Percentiles rank a stretch among this genome's conserved stretches.
Evolutionary conservation across 2,888 invertebrate species (phyloP).

Genomic region (Rhagium mordax): DNA sequence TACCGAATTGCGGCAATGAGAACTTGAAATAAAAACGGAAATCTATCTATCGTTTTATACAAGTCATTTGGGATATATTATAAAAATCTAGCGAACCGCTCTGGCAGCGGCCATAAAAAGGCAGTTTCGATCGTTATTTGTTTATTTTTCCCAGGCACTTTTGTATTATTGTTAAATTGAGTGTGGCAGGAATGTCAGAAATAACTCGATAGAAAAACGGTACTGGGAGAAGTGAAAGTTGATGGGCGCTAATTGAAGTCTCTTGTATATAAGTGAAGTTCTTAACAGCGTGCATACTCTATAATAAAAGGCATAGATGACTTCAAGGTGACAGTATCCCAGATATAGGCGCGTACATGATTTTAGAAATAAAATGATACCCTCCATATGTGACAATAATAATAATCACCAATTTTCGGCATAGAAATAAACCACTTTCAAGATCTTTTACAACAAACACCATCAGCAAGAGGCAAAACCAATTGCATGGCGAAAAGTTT

Average conservation of each 20-base stretch:
- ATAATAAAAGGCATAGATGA: no score
- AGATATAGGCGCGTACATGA: no score
- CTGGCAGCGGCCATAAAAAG: not conserved
- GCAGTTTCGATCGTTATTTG: not conserved
- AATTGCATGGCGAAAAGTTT: no score
- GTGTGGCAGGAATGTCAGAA: not conserved
- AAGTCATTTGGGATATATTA: not conserved
- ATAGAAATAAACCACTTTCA: no score
- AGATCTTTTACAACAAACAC: no score
- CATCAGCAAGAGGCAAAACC: no score
- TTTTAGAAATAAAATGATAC: no score
- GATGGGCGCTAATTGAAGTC: not conserved
- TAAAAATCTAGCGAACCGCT: not conserved
- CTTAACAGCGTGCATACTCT: no score
- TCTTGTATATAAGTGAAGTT: not conserved
- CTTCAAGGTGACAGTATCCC: no score
- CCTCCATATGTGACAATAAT: no score
- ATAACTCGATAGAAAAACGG: not conserved
- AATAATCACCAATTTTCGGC: no score
- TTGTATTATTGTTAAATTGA: not conserved
- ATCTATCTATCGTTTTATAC: not conserved
- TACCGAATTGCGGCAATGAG: not conserved
- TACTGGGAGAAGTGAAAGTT: not conserved
- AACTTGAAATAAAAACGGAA: not conserved
- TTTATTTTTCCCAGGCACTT: not conserved